A percentile compares a stretch with the other conserved stretches of the same genome.
Conservation (phyloP, 2,113 vertebrate species). For the Oreocharis arfaki region DNA sequence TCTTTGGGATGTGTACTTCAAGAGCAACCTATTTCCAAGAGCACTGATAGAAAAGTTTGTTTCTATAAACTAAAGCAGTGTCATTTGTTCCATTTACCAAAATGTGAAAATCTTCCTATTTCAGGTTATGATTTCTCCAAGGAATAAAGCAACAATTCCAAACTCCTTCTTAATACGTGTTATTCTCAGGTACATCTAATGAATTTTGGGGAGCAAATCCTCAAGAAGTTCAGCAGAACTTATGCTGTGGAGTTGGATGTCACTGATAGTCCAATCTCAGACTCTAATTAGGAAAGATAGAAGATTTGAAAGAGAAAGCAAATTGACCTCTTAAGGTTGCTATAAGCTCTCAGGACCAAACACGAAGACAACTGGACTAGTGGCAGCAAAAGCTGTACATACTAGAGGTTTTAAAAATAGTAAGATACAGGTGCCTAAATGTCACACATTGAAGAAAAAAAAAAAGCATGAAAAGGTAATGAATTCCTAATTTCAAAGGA, state of each 20-base stretch:
- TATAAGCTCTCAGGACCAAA: not conserved
- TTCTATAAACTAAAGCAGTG: not conserved
- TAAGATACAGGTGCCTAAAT: not conserved
- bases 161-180: not conserved
- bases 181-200: not conserved
- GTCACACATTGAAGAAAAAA: fast-evolving
- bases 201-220: not conserved
- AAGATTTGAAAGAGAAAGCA: not conserved
- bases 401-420: not conserved
- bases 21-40: not conserved
- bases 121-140: not conserved
- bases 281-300: not conserved
- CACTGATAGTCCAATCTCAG: not conserved
- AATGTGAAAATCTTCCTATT: not conserved
- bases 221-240: not conserved
- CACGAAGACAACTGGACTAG: not conserved
- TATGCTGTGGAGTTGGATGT: not conserved
- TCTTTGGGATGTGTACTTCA: not conserved
- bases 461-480: not conserved
- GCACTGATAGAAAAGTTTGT: not conserved
- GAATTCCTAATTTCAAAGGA: not conserved
- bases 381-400: not conserved
- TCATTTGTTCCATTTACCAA: not conserved
- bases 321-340: not conserved
- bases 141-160: not conserved